Conservation (phyloP, 2,113 vertebrate species). For the Hypomesus transpacificus region DNA sequence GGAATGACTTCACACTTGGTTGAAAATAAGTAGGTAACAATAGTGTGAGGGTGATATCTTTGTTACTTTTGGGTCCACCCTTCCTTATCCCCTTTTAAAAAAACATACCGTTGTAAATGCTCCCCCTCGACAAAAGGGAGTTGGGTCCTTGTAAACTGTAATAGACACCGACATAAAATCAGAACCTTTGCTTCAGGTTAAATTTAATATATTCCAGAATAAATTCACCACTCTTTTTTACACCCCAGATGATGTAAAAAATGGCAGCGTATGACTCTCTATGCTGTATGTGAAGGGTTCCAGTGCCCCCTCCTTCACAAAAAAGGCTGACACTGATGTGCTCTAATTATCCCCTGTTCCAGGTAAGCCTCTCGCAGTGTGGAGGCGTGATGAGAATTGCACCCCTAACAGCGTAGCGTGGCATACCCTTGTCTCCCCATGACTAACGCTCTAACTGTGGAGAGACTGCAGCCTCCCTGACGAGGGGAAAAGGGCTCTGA, state of each 20-base stretch:
- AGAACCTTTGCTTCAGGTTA: background rate
- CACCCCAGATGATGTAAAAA: conserved; percentile 20
- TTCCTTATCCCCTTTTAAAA: too few relatives aligned
- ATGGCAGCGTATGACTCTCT: conserved; percentile 26
- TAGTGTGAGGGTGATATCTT: too few relatives aligned
- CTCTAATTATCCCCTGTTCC: conserved; percentile 48
- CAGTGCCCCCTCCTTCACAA: conserved; percentile 15
- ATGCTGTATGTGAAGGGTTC: conserved; percentile 19
- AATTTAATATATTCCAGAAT: conserved; percentile 30
- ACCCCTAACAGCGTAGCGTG: background rate
- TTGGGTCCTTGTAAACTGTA: background rate
- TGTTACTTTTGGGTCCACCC: too few relatives aligned
- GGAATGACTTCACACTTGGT: too few relatives aligned
- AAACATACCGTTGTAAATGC: too few relatives aligned
- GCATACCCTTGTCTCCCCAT: background rate
- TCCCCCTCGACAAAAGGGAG: too few relatives aligned
- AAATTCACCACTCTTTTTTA: conserved; percentile 29
- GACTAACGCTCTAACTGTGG: conserved; percentile 4
- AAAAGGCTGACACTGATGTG: conserved; percentile 47
- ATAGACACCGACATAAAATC: background rate
- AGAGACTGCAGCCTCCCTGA: conserved; percentile 7
- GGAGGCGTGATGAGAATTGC: conserved; percentile 45
- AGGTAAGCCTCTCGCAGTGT: conserved; percentile 49
- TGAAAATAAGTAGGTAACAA: too few relatives aligned
- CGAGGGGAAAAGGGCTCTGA: background rate